Evolutionary conservation across 1,140 invertebrate species (phyloP).

Genomic region (Temnothorax longispinosus): DNA sequence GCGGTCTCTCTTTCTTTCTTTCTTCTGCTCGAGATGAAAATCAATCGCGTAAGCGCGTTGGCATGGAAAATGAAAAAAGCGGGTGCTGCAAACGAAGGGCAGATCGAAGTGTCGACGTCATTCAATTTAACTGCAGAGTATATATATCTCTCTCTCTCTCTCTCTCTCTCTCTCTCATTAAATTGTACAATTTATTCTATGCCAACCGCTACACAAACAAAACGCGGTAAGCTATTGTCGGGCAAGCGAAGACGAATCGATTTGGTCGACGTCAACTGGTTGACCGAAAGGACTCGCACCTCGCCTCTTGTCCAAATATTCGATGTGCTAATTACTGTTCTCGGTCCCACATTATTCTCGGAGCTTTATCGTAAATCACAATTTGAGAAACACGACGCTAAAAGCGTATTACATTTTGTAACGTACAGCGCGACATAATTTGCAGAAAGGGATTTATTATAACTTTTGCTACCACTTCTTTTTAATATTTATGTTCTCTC

Average conservation of each 20-base stretch:
- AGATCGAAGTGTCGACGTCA: slow-evolving; percentile 50
- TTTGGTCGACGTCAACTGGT: neutral
- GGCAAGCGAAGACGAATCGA: slow-evolving; percentile 50
- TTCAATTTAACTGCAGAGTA: slow-evolving; percentile 51
- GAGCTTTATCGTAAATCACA: neutral
- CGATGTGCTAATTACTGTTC: slow-evolving; percentile 44
- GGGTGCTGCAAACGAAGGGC: neutral
- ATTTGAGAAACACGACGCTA: neutral
- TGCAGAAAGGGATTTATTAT: neutral
- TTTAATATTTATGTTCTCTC: neutral
- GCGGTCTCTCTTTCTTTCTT: neutral
- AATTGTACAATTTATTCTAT: slow-evolving; percentile 66
- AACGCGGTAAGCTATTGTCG: slow-evolving; percentile 15
- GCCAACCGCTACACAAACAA: slow-evolving; percentile 40
- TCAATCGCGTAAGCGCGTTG: slow-evolving; percentile 5
- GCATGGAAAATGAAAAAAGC: slow-evolving; percentile 40
- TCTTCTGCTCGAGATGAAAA: neutral
- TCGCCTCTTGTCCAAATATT: slow-evolving; percentile 1
- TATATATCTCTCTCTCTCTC: neutral
- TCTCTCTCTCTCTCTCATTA: neutral
- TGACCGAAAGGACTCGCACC: neutral
- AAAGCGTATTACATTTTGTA: neutral
- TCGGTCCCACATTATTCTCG: neutral
- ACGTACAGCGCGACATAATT: neutral
- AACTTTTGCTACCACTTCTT: neutral